These are phyloP conservation scores for Ascaphus truei DNA, from an alignment of 2,113 vertebrate species.

Conservation along the genomic window DNA sequence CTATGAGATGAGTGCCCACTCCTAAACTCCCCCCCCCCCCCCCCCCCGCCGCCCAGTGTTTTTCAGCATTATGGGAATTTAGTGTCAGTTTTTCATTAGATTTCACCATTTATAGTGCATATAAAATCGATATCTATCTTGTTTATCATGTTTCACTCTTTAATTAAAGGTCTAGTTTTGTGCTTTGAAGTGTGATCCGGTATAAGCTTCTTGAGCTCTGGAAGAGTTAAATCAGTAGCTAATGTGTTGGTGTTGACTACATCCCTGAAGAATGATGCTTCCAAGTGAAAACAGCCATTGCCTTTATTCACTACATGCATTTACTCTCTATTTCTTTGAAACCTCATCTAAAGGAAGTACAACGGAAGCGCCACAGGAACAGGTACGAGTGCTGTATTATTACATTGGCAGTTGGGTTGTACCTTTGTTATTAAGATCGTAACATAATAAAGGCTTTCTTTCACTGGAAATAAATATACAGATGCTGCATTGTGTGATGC, in stretches of 20 bases:
- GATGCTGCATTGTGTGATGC: neutral
- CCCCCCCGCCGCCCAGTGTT: no score
- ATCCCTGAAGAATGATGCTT: conserved; percentile 3
- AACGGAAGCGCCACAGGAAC: conserved; percentile 24
- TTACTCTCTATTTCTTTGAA: conserved; percentile 23
- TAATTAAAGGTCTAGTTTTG: neutral
- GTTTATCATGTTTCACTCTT: neutral
- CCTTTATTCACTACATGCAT: neutral
- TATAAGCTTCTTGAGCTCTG: neutral
- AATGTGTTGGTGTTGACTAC: neutral
- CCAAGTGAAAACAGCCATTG: conserved; percentile 3
- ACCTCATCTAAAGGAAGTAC: conserved; percentile 24
- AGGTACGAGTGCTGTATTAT: conserved; percentile 20
- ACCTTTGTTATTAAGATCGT: conserved; percentile 2
- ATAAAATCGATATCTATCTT: no score
- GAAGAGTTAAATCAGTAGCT: neutral
- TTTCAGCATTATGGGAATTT: neutral
- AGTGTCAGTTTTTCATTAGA: neutral
- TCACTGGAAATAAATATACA: neutral
- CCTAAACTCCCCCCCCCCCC: no score
- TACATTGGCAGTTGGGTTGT: conserved; percentile 21
- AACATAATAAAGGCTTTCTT: conserved; percentile 7
- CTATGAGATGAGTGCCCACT: neutral
- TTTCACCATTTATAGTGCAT: neutral
- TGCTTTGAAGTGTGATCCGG: neutral